Base-by-base conservation (phyloP, 2,888 invertebrate genomes). In the Anthrax anthrax region DNA sequence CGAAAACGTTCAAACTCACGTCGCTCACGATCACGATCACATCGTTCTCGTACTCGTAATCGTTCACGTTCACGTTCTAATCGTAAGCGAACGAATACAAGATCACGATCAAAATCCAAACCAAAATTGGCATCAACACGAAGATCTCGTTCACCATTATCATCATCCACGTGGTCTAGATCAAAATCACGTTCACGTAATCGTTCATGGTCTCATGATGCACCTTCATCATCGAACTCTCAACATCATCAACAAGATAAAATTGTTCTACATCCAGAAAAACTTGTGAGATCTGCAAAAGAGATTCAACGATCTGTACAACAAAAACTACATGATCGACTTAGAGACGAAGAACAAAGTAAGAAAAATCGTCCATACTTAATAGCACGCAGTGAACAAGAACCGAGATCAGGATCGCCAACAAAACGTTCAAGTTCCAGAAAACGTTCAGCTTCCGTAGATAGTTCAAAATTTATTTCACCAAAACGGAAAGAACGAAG, bases 301-400 rank as follows among this genome's bases (percentile, higher is more conserved):
- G 56, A 63, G 44, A 65, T 65, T 38, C 61, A 65, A 46, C 57
- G 59, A 2, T 59, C 59, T 12, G 59, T 65, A 27, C 64, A 63
- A 37, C 57, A 60, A 46, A 59, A 61, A 37, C 58, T 61, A n/a
- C 60, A 61, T 47, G 60, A 63, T 44, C 61, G 59, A 1, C 56
- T 62, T 56, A 55, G 57, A 1, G 58, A 60, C 17, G 64, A 65
- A 34, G 44, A 59, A 58, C 18, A 58, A 56, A 60, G 55, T 32
- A 56, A 61, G 34, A 59, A 53, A 55, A 54, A 44, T 36, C n/a
- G 36, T 16, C 4, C n/a, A n/a, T 16, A 36, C 16, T n/a, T 16
- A 2, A 36, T 36, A 16, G 9, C n/a, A 4, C 36, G 36, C 1
- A 27, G 10, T 4, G 40, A 40, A 34, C 16, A n/a, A n/a, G 44